Evolutionary conservation across 2,113 vertebrate genomes (phyloP), one percentile per base, ranked within the genome.

Genomic region (Anolis sagrei): DNA sequence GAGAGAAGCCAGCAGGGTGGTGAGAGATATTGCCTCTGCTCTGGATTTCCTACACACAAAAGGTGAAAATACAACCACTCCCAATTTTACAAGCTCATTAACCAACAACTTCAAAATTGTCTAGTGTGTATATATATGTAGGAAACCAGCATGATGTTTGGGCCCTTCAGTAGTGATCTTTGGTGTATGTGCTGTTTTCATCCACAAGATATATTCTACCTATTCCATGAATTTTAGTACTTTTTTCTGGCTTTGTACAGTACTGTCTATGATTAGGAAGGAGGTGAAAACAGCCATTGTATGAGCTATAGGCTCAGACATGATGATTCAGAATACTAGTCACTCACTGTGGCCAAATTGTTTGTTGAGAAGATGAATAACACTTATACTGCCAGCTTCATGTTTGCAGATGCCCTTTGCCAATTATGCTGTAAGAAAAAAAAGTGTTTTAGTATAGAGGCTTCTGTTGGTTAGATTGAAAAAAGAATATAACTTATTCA

Each of bases 41-140:
- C 97, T 99, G 48, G 94, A 99, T 92, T 99, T 98, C 84, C 95
- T 99, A 34, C 98, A 99, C 89, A 99, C 97, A 68, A 99, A 99
- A 96, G 98, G 98, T 98, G 25, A 70, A 58, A 80, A 74, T 10
- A 18, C 3, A 14, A 2, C 32, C 3, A 2, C 5, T 62, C 11
- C 23, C 54, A 58, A 36, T 66, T 29, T 34, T 19, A 76, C 36
- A 1, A 4, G 29, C 23, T 90, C 4, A 39, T 88, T 21, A 54
- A 58, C 27, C 3, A 36, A 32, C 74, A 8, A 0, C 79, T 2
- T 58, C 69, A 61, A 6, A 0, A 49, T 83, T 84, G 68, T 8
- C 51, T n/a, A 70, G 0, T 36, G 51, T 79, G n/a, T 29, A 75
- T 51, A 51, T 51, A 51, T 8, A 51, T 51, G 9, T 75, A 39